These are phyloP conservation scores for Cephus pulcher DNA, from an alignment of 2,888 invertebrate species.

Conservation along the genomic window DNA sequence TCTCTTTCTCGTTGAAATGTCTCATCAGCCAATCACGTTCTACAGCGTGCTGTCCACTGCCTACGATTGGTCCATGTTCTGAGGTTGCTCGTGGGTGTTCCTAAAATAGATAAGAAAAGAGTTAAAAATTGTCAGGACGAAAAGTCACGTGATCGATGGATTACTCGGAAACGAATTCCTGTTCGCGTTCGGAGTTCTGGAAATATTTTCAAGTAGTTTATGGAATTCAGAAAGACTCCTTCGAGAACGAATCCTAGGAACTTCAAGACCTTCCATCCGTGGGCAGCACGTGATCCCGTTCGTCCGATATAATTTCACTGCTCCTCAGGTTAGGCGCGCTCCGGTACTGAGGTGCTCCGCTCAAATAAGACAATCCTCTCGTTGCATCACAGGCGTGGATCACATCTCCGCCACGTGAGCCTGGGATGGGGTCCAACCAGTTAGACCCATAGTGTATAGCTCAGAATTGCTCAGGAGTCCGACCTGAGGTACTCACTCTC, in stretches of 20 bases:
- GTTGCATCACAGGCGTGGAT: conserved; percentile 62
- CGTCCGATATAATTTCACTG: conserved; percentile 24
- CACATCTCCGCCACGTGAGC: conserved; percentile 56
- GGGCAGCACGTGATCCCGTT: conserved; percentile 4
- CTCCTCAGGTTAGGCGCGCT: conserved; percentile 13
- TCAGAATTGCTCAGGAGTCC: not conserved
- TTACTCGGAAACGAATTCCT: not conserved
- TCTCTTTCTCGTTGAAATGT: not conserved
- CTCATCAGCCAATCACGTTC: not conserved
- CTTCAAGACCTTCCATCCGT: not conserved
- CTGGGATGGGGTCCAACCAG: conserved; percentile 20
- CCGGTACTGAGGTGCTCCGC: not conserved
- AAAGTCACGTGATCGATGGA: not conserved
- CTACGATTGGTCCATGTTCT: not conserved
- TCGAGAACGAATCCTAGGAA: not conserved
- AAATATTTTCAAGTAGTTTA: not conserved
- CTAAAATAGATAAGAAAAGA: not conserved
- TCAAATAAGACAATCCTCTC: conserved; percentile 32
- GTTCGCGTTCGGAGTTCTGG: not conserved
- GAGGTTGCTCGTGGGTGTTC: not conserved
- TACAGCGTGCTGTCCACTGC: not conserved
- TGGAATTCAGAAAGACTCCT: not conserved
- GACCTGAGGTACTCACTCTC: not conserved
- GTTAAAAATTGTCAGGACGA: not conserved
- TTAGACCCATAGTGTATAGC: not conserved